phyloP scores from a whole-genome alignment of 2,888 invertebrate species.

The Atethmia centrago region DNA sequence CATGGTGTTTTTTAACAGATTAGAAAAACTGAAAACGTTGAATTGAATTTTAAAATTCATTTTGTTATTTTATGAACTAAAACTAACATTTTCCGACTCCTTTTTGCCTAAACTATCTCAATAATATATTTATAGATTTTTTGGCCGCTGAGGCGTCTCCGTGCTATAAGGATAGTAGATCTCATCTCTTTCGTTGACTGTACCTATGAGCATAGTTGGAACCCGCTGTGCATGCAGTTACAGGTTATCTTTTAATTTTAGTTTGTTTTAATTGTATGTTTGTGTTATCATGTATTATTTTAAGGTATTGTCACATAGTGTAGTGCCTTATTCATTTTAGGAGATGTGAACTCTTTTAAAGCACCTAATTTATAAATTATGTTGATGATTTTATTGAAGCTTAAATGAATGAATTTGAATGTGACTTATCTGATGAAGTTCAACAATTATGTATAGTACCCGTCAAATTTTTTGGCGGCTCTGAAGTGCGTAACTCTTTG shows the following conservation, averaged over 20 bases:
- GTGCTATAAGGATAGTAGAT: background rate
- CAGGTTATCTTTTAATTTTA: background rate
- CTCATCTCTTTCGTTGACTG: background rate
- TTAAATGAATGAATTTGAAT: conserved; percentile 6
- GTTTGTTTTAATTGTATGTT: conserved; percentile 29
- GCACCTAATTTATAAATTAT: conserved; percentile 13
- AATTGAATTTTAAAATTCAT: too few relatives aligned
- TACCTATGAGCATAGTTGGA: background rate
- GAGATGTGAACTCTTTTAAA: background rate
- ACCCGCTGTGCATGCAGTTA: background rate
- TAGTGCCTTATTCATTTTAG: conserved; percentile 5
- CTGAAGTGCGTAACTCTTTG: too few relatives aligned
- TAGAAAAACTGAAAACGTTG: too few relatives aligned
- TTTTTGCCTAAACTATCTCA: too few relatives aligned
- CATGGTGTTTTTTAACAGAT: too few relatives aligned
- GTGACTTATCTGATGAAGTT: conserved; percentile 3
- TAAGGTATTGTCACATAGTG: background rate
- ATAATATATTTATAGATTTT: too few relatives aligned
- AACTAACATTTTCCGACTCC: too few relatives aligned
- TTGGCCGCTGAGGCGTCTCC: background rate
- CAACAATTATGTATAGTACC: conserved; percentile 43
- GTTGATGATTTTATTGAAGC: background rate
- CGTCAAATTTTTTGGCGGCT: too few relatives aligned
- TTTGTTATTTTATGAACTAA: too few relatives aligned
- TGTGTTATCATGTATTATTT: conserved; percentile 43